phyloP scores from a whole-genome alignment of 2,797 vertebrate genomes.

The Sebastes elongatus region DNA sequence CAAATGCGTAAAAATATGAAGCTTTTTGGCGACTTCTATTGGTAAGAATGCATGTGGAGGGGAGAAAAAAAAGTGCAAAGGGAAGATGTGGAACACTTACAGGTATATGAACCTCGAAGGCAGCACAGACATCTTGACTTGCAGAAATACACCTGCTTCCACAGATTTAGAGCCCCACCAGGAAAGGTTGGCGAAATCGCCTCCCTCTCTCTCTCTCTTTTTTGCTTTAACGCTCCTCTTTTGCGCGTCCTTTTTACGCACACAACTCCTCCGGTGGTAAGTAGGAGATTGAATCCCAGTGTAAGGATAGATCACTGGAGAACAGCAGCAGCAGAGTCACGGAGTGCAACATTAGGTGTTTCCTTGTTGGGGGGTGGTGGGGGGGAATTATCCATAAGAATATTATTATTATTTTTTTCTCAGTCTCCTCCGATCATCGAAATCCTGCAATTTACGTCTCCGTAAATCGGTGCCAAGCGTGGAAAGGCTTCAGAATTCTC shows the following conservation, averaged over 20 bases:
- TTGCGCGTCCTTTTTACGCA: slow-evolving; percentile 81
- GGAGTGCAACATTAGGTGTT: slow-evolving; percentile 84
- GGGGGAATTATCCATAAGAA: slow-evolving; percentile 59
- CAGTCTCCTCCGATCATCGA: slow-evolving; percentile 50
- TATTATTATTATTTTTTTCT: not conserved
- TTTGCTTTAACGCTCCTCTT: slow-evolving; percentile 35
- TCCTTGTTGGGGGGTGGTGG: slow-evolving; percentile 63
- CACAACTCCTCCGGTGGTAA: slow-evolving; percentile 75
- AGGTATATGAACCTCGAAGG: slow-evolving; percentile 88
- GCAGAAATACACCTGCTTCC: slow-evolving; percentile 84
- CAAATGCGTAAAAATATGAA: slow-evolving; percentile 62
- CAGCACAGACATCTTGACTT: slow-evolving; percentile 83
- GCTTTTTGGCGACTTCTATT: slow-evolving; percentile 86
- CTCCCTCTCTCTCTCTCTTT: slow-evolving; percentile 54
- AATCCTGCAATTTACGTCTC: slow-evolving; percentile 36
- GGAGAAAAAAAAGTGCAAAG: slow-evolving; percentile 19
- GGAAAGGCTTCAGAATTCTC: slow-evolving; percentile 23
- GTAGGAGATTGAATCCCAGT: slow-evolving; percentile 74
- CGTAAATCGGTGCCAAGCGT: slow-evolving; percentile 53
- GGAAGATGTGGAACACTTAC: slow-evolving; percentile 77
- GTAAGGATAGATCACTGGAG: slow-evolving; percentile 71
- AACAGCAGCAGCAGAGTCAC: slow-evolving; percentile 68
- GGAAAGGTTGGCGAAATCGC: slow-evolving; percentile 70
- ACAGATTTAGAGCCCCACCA: slow-evolving; percentile 72
- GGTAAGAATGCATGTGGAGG: slow-evolving; percentile 79